These are phyloP conservation scores for Linnaemya tessellans DNA, from an alignment of 2,888 invertebrate genomes.

Conservation along the genomic window DNA sequence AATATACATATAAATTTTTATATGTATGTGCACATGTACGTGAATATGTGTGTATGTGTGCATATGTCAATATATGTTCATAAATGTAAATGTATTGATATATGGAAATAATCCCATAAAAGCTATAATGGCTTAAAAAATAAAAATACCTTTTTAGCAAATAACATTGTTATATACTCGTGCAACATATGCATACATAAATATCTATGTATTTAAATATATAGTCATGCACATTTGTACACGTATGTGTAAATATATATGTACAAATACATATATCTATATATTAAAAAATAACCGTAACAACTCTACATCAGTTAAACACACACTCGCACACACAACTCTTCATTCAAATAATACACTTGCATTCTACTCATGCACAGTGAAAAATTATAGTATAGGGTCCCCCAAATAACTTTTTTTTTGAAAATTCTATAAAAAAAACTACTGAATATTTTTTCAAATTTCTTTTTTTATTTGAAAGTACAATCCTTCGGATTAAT, in stretches of 20 bases:
- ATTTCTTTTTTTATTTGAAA: too few species aligned
- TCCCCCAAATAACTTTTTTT: too few species aligned
- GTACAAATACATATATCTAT: too few species aligned
- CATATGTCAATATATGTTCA: background rate
- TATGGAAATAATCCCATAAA: slow-evolving; percentile 7
- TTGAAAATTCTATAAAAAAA: too few species aligned
- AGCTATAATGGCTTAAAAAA: slow-evolving; percentile 32
- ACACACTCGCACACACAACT: too few species aligned
- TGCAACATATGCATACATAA: background rate
- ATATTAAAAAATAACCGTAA: too few species aligned
- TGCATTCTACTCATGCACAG: background rate
- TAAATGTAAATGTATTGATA: background rate
- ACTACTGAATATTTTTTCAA: too few species aligned
- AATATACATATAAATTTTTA: background rate
- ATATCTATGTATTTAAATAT: slow-evolving; percentile 5
- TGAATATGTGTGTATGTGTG: background rate
- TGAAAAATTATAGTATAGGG: too few species aligned
- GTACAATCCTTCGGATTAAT: too few species aligned
- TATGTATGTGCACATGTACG: background rate
- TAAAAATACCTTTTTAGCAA: slow-evolving; percentile 36
- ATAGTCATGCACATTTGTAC: background rate
- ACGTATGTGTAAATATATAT: background rate
- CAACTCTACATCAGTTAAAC: too few species aligned
- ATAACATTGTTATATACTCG: background rate
- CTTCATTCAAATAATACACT: too few species aligned